Percentiles rank a stretch among this genome's conserved stretches.
Conservation (phyloP, 1,140 invertebrate species). For the Sarcophaga bullata region DNA sequence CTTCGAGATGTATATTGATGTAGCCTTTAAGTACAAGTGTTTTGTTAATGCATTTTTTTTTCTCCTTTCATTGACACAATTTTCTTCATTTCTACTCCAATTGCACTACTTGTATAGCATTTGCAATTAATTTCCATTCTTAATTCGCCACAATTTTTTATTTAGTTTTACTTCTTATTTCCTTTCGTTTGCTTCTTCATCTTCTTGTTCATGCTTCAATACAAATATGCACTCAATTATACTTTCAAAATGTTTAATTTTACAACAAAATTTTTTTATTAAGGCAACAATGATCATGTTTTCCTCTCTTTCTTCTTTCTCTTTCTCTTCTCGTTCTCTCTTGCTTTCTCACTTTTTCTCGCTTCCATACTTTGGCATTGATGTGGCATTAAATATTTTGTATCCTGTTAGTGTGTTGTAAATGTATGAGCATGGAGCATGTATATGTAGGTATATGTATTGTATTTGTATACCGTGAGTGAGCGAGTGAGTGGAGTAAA, state of each 20-base stretch:
- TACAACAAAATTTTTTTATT: not conserved
- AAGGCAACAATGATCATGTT: not conserved
- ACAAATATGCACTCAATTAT: slow-evolving; percentile 21
- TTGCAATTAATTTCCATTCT: slow-evolving; percentile 15
- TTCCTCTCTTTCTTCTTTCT: not conserved
- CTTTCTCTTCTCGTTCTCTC: not conserved
- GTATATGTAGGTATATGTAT: too few species aligned
- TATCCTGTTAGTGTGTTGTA: not conserved
- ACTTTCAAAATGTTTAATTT: slow-evolving; percentile 13
- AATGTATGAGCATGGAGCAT: too few species aligned
- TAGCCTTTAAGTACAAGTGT: not conserved
- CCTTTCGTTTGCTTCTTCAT: not conserved
- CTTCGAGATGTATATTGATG: too few species aligned
- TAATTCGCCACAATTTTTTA: slow-evolving; percentile 12
- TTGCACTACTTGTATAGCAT: not conserved
- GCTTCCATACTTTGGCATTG: not conserved
- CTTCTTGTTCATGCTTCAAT: not conserved
- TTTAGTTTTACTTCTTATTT: too few species aligned
- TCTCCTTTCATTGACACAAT: not conserved
- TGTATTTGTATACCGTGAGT: too few species aligned
- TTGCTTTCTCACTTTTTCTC: not conserved
- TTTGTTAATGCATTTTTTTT: not conserved
- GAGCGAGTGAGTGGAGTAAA: not conserved
- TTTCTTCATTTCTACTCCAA: not conserved
- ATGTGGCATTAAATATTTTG: not conserved